Base-by-base conservation (phyloP, 1,140 invertebrate species). In the Aricia agestis region DNA sequence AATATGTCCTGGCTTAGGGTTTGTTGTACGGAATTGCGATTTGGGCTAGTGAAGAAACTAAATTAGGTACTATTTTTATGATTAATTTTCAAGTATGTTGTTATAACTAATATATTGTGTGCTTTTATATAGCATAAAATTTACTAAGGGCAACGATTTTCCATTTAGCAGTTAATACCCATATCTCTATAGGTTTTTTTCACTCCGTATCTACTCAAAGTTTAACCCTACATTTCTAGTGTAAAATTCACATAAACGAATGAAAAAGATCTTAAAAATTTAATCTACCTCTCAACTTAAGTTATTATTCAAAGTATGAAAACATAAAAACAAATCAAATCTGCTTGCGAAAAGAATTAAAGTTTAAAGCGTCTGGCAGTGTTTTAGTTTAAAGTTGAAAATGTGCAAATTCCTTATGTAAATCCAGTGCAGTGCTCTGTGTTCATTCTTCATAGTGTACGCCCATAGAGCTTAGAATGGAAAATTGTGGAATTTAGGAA, bases 321-420 rank as follows among this genome's bases (percentile, higher is more conserved):
- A 19, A 63, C 17, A 25, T 63, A 63, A 63, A 63, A 63, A 63
- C 18, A 18, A 63, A 63, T 19, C 59, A 19, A 63, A 63, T 63
- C 18, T 63, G 18, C 6, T 59, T 59, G 58, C 58, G 58, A 59
- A 59, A 59, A 63, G 17, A 10, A 63, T 63, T 25, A 63, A 63
- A 63, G 10, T 63, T 63, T 63, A 63, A 63, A 25, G 59, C 59
- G 58, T 65, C 59, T 70, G 18, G 13, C 68, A 67, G 58, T 57
- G 68, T 70, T 61, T 73, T 70, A 36, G 68, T 42, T 70, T 58
- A 58, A 19, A 68, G 68, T 72, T 69, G 69, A 52, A 72, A 72
- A 75, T 72, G 74, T 70, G 71, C 68, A 72, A 73, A 70, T 74
- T 63, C 67, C 69, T 75, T 75, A 72, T 75, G 74, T 70, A 68